Evolutionary conservation across 2,113 vertebrate genomes (phyloP), one percentile per base, ranked within the genome.

Genomic region (Micromys minutus): DNA sequence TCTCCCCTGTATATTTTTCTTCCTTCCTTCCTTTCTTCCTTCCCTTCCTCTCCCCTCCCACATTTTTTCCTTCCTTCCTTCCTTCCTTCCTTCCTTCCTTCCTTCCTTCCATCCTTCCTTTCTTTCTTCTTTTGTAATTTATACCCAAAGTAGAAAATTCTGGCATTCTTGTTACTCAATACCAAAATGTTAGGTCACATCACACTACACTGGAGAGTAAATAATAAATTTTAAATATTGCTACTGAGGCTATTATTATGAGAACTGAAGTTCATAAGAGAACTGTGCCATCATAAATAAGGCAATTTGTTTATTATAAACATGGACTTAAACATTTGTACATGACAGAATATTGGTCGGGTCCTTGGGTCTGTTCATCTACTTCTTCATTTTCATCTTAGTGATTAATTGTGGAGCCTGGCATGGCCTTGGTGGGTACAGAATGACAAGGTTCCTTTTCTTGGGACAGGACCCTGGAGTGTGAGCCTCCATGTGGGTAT

Each of bases 151-250:
- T 63, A 80, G 36, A 96, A 93, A 57, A 59, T 75, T 45, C 1
- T 74, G 10, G 71, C 75, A 75, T 92, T 69, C 22, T 22, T 93
- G 29, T 83, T 91, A 83, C 55, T 85, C 50, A 57, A 93, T 86
- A 95, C 65, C 21, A 39, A 59, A 36, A 72, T 3, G 29, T 63
- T 39, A 94, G 13, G 87, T 92, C 76, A 90, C 5, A 9, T 55
- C 47, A 61, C 2, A 91, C 10, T 15, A 61, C 61, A 92, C 76
- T 42, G 31, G 39, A 93, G 45, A 45, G 85, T 79, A 39, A 91
- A 77, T 92, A 90, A 81, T 17, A 2, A 59, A 76, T 72, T 10
- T 13, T 7, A 93, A 36, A 10, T 50, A 57, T 72, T 88, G 0
- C 36, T 93, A 5, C 80, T 55, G 21, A 93, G 24, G 6, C 83